Evolutionary conservation across 1,140 invertebrate species (phyloP), one percentile per base, ranked within the genome.

Genomic region (Palaemon carinicauda): DNA sequence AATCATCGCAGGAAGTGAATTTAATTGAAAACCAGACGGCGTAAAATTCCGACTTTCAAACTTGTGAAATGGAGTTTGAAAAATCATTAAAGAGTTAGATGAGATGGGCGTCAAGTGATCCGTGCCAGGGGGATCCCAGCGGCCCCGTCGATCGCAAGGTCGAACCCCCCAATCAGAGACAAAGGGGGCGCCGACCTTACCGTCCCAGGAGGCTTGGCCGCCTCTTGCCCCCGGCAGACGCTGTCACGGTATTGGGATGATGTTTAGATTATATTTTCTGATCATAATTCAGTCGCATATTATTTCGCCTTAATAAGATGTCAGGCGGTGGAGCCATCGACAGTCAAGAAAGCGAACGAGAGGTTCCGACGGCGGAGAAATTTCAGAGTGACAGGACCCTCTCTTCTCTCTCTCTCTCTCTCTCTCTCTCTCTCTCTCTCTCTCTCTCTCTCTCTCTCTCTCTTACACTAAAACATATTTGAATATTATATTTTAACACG

Each of bases 41-140:
- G 84, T 86, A 71, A 86, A 86, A 86, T 86, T 86, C 84, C 77
- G 77, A 86, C 77, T 79, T 41, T 86, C 65, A 80, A 80, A 80
- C 65, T 80, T 80, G 84, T 53, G 84, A 80, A 86, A 86, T 85
- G 56, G 82, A 85, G 82, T 85, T 86, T 86, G 84, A 80, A 86
- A 86, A 80, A 86, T 80, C 84, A 80, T 86, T 86, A 86, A 80
- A 86, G 77, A 80, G 77, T 80, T 86, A 53, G 77, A 86, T 80
- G 84, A 86, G 84, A 86, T 80, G 51, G 71, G 56, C 82, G 82
- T 85, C 82, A 79, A 85, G 82, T 85, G 82, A 71, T 85, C 12
- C 33, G 51, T 29, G 21, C 24, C 15, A 19, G 24, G 17, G 5
- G 21, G 74, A n/a, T 51, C 56, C 71, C 56, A 5, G n/a, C 12